These are phyloP conservation scores for Brenthis hecate DNA, from an alignment of 2,888 invertebrate species.

Conservation along the genomic window DNA sequence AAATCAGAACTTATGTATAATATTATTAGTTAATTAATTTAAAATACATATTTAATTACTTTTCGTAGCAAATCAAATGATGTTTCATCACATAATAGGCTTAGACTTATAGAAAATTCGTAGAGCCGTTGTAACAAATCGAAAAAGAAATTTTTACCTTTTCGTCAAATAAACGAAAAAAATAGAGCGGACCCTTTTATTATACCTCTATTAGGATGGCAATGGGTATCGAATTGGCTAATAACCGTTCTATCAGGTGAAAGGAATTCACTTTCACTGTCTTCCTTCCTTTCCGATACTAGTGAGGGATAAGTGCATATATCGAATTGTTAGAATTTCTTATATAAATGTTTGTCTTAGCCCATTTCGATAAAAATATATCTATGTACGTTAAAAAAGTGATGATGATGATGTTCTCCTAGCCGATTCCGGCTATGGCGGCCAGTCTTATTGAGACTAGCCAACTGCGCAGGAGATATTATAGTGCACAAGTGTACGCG, in stretches of 20 bases:
- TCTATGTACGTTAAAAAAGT: background rate
- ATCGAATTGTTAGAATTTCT: constrained; percentile 23
- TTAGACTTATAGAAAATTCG: constrained; percentile 7
- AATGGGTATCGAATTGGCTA: constrained; percentile 79
- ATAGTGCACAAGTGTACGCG: too few species aligned
- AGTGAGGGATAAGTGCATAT: constrained; percentile 46
- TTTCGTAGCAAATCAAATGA: background rate
- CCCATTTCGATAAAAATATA: background rate
- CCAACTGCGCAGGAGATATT: too few species aligned
- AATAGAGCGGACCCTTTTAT: constrained; percentile 75
- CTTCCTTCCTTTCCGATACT: constrained; percentile 45
- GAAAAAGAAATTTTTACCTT: constrained; percentile 74
- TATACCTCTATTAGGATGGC: constrained; percentile 79
- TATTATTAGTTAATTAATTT: too few species aligned
- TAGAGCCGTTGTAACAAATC: constrained; percentile 53
- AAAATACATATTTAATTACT: background rate
- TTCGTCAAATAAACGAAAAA: constrained; percentile 66
- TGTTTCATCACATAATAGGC: constrained; percentile 11
- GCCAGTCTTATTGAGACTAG: too few species aligned
- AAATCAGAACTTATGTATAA: too few species aligned
- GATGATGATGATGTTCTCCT: too few species aligned
- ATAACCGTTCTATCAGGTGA: constrained; percentile 82
- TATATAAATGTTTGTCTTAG: background rate
- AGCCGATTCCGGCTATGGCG: too few species aligned
- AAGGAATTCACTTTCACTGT: constrained; percentile 76